Evolutionary conservation across 2,888 invertebrate species (phyloP).

Genomic region (Eupithecia subumbrata): DNA sequence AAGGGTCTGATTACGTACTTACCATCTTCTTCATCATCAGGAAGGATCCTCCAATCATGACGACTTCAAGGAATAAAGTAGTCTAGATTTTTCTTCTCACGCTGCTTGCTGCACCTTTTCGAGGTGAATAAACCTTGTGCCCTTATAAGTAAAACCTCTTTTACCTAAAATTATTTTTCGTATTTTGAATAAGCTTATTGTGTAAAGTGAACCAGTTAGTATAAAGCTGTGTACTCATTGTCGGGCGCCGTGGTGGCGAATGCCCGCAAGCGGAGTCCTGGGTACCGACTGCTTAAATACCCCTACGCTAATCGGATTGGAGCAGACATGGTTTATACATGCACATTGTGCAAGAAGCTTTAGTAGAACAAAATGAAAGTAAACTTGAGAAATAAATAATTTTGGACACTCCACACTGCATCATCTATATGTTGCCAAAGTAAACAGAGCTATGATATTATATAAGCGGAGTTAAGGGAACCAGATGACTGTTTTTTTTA

Average conservation of each 20-base stretch:
- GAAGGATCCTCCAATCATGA: too few relatives aligned
- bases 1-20: too few relatives aligned
- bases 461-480: background rate
- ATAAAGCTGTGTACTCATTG: background rate
- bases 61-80: too few relatives aligned
- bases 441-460: background rate
- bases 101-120: background rate
- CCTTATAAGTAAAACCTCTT: background rate
- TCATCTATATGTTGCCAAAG: background rate
- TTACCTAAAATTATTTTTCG: background rate
- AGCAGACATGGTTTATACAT: constrained; percentile 24
- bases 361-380: background rate
- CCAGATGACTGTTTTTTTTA: background rate
- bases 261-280: constrained; percentile 11
- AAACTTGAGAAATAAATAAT: background rate
- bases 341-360: constrained; percentile 4
- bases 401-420: background rate
- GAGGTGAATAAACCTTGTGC: background rate
- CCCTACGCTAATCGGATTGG: constrained; percentile 29
- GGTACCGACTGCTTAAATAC: constrained; percentile 29
- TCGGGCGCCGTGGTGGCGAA: constrained; percentile 2
- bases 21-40: too few relatives aligned
- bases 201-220: constrained; percentile 11
- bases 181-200: background rate
- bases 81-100: background rate